These are phyloP conservation scores for Tragopan temminckii DNA, from an alignment of 2,797 vertebrate species.

Conservation along the genomic window DNA sequence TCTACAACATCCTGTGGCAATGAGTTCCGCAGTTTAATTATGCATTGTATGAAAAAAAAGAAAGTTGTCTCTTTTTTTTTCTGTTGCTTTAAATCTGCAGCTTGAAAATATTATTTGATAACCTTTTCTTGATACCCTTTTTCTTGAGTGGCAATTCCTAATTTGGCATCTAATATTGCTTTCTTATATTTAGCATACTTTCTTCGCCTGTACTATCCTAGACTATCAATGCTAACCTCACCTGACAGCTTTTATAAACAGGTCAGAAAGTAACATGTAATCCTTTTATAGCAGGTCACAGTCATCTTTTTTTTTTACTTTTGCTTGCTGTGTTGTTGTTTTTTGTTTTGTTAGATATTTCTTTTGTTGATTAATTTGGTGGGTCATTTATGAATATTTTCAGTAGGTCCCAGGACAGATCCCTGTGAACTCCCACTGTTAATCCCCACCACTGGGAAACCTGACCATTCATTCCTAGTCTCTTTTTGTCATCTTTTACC, in stretches of 20 bases:
- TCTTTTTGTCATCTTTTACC: not conserved
- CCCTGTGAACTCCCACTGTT: not conserved
- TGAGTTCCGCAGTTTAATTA: constrained; percentile 39
- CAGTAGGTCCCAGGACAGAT: not conserved
- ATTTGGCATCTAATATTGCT: not conserved
- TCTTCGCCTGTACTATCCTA: not conserved
- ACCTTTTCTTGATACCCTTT: not conserved
- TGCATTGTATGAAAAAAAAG: not conserved
- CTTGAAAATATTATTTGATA: not conserved
- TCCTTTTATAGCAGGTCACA: not conserved
- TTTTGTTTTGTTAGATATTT: not conserved
- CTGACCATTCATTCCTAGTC: not conserved
- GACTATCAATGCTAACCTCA: not conserved
- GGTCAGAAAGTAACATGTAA: not conserved
- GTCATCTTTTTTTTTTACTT: not conserved
- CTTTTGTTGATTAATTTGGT: not conserved
- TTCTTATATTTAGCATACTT: not conserved
- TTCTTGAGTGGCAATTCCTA: not conserved
- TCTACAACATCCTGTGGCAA: constrained; percentile 67
- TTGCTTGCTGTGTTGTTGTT: not conserved
- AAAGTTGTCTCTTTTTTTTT: not conserved
- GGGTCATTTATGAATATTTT: not conserved
- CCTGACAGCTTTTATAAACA: not conserved
- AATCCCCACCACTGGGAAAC: not conserved
- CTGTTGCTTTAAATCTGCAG: not conserved